Base-by-base conservation (phyloP, 2,888 invertebrate species). In the Tenthredo livida region DNA sequence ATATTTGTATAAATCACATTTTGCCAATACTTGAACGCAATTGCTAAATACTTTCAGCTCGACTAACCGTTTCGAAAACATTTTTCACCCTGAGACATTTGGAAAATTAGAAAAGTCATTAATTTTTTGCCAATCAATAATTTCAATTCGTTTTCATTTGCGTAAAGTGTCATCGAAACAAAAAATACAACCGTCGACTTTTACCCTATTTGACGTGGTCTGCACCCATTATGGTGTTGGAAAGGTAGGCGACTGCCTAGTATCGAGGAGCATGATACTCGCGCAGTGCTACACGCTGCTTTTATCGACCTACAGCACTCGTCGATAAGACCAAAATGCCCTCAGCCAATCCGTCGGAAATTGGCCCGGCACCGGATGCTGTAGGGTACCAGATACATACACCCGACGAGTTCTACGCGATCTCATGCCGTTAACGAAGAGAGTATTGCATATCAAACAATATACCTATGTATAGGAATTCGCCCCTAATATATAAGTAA, bases 361-460 rank as follows among this genome's bases (percentile, higher is more conserved):
- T 73, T 73, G 43, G 21, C 47, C 43, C 73, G n/a, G 73, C 73
- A 47, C 73, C 43, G 73, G 73, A 73, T 73, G 43, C 25, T 43
- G 43, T 25, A 73, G 40, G 21, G 25, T 73, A 73, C 73, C 73
- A 47, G 17, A 47, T 21, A 73, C 40, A 43, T 10, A 47, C 21
- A 12, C 6, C 2, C 25, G 40, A 10, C 5, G 12, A 43, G 12
- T 25, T 29, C 21, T 73, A 15, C 33, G 17, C 33, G 73, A 73
- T 73, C 43, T 5, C 25, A 12, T 67, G 73, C 73, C 6, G 43
- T 17, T 40, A 43, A 73, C 43, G 47, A 73, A 73, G 73, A 12
- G 21, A 43, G 73, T 25, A 43, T 40, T 7, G n/a, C 7, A 1
- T 1, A 17, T 70, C 40, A 70, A n/a, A 70, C 29, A 15, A 17